phyloP scores from a whole-genome alignment of 1,140 invertebrate genomes.

The Dreissena rostriformis region DNA sequence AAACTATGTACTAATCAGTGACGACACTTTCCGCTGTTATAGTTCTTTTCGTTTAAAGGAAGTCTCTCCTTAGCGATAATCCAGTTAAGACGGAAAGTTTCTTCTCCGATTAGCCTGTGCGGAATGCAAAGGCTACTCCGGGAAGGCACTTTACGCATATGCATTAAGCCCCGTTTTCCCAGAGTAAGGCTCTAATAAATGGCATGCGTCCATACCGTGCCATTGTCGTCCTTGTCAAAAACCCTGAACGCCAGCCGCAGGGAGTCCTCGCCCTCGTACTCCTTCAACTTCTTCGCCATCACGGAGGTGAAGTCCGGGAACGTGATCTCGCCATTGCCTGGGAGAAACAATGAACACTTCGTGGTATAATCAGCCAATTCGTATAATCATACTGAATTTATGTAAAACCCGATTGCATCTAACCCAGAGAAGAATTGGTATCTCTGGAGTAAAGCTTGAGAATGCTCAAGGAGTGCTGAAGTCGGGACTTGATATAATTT shows the following conservation, averaged over 20 bases:
- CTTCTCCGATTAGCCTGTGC: too few relatives aligned
- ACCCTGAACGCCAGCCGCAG: constrained; percentile 99
- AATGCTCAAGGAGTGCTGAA: too few relatives aligned
- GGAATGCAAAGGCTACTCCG: not conserved
- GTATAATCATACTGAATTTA: too few relatives aligned
- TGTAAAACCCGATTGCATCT: too few relatives aligned
- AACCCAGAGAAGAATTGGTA: too few relatives aligned
- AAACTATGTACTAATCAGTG: too few relatives aligned
- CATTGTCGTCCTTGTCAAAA: constrained; percentile 97
- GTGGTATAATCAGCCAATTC: too few relatives aligned
- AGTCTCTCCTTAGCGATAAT: not conserved
- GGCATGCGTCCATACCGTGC: not conserved
- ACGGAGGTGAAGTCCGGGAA: constrained; percentile 99
- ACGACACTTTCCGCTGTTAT: not conserved
- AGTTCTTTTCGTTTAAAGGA: not conserved
- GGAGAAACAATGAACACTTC: not conserved
- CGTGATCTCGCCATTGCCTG: constrained; percentile 85
- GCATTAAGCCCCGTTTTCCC: not conserved
- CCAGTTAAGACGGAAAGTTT: not conserved
- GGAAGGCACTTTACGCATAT: not conserved
- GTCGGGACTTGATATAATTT: too few relatives aligned
- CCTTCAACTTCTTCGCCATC: constrained; percentile 99
- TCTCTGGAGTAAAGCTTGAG: too few relatives aligned
- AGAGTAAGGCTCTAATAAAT: not conserved
- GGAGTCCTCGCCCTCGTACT: constrained; percentile 99